Evolutionary conservation across 2,113 vertebrate species (phyloP).

Genomic region (Cyprinodon brontotheroides): DNA sequence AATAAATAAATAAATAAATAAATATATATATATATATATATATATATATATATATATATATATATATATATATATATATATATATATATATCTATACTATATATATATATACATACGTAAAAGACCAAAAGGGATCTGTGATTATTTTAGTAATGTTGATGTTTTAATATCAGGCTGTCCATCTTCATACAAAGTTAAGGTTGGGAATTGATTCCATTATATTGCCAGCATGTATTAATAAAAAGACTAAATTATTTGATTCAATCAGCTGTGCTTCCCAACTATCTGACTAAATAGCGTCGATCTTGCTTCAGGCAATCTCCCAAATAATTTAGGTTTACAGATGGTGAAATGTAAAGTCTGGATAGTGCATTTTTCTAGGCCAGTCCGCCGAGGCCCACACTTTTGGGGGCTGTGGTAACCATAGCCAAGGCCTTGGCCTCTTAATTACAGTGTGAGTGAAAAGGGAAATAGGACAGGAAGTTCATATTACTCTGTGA

Average conservation of each 20-base stretch:
- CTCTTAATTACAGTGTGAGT: constrained; percentile 63
- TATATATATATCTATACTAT: not conserved
- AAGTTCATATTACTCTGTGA: constrained; percentile 67
- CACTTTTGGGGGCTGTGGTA: constrained; percentile 15
- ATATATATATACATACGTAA: not conserved
- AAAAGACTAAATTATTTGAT: constrained; percentile 22
- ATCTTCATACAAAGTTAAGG: constrained; percentile 3
- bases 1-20: too few relatives aligned
- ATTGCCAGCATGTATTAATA: constrained; percentile 22
- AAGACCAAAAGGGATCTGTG: not conserved
- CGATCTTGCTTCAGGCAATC: constrained; percentile 53
- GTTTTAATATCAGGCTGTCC: not conserved
- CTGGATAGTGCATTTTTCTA: constrained; percentile 39
- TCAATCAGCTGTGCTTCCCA: constrained; percentile 25
- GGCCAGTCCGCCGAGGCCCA: not conserved
- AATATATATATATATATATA: not conserved
- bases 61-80: too few relatives aligned
- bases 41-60: too few relatives aligned
- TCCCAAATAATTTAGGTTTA: constrained; percentile 47
- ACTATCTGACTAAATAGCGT: constrained; percentile 11
- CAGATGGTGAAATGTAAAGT: constrained; percentile 47
- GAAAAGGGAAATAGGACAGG: constrained; percentile 70
- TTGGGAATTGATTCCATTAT: constrained; percentile 14
- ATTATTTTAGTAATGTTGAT: not conserved
- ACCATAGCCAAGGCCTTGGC: constrained; percentile 35